Evolutionary conservation across 1,140 invertebrate species (phyloP).

Genomic region (Lepeophtheirus salmonis): DNA sequence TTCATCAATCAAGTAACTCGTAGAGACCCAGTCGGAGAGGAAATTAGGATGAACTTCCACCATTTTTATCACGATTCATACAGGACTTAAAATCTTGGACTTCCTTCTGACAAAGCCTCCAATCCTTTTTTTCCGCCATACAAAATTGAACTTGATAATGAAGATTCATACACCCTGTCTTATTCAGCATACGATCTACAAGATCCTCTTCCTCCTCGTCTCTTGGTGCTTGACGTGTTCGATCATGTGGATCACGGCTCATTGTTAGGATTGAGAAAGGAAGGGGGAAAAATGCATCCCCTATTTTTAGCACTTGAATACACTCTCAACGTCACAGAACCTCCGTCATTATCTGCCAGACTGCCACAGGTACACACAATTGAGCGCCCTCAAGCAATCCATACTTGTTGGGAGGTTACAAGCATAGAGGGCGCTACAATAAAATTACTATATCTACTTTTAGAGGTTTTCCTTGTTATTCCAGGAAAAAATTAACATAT

Average conservation of each 20-base stretch:
- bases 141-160: conserved; percentile 10
- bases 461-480: too few species aligned
- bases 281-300: too few species aligned
- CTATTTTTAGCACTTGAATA: too few species aligned
- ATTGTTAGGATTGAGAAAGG: too few species aligned
- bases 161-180: not conserved
- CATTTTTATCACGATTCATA: not conserved
- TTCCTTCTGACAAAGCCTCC: conserved; percentile 2
- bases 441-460: too few species aligned
- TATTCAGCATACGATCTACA: not conserved
- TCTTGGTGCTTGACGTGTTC: not conserved
- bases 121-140: conserved; percentile 9
- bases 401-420: too few species aligned
- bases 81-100: not conserved
- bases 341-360: too few species aligned
- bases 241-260: not conserved
- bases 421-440: too few species aligned
- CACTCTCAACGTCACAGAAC: too few species aligned
- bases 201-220: conserved; percentile 3
- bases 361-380: too few species aligned
- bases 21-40: not conserved
- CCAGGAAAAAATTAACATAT: too few species aligned
- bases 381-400: too few species aligned
- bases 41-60: not conserved
- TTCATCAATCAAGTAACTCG: not conserved